Base-by-base conservation (phyloP, 2,888 invertebrate genomes). In the Hydroisotoma schaefferi region DNA sequence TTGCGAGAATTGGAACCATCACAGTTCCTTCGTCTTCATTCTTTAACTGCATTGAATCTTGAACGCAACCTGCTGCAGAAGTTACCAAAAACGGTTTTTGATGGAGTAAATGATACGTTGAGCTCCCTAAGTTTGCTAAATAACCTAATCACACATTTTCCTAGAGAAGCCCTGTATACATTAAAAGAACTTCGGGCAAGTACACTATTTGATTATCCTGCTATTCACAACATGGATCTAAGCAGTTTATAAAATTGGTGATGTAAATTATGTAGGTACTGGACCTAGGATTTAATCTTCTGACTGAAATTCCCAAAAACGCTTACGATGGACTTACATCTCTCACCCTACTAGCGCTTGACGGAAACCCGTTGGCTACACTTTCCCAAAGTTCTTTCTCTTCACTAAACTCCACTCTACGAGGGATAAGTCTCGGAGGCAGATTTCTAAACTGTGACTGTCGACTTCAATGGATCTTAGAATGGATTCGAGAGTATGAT, bases 251-350 rank as follows among this genome's bases (percentile, higher is more conserved):
- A 33, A 33, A 8, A 33, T 15, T 10, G 33, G 15, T 43, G 10
- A 43, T 43, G 8, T 63, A n/a, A n/a, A n/a, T 28, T 44, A 33
- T 46, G 20, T 74, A 83, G 83, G 93, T 94, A 10, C 79, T 94
- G 69, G 94, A 94, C 76, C 89, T 94, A 68, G 94, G 94, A 51
- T 94, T 94, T 77, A 94, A 94, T 80, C 82, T 92, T 69, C 79
- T 94, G 66, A 89, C 89, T 47, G 85, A 86, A 73, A 78, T 94
- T 70, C 92, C 93, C 10, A 79, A 82, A 51, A 83, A 87, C 61
- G 89, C 92, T 1, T 93, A 94, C 54, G 18, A 46, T n/a, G 64
- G 63, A 18, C 40, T 66, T 18, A 59, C 52, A 47, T 63, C 63
- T 4, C 48, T 63, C 26, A 63, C 63, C 8, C 51, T 58, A 1